Conservation (phyloP, 1,140 invertebrate genomes). For the Aphis craccivora region DNA sequence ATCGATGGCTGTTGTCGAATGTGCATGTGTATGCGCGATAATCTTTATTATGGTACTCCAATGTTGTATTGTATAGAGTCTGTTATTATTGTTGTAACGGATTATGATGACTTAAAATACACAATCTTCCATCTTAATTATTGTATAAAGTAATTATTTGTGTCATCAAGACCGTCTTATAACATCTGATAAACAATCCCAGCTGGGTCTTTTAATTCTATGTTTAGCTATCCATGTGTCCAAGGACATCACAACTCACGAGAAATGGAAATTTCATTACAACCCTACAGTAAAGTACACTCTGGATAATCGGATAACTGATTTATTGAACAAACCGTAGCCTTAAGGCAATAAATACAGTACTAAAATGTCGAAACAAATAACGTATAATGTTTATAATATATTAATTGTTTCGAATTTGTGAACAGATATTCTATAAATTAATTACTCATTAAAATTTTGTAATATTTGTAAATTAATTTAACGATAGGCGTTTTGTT, state of each 20-base stretch:
- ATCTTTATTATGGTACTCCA: background rate
- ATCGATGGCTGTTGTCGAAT: background rate
- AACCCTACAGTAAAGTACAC: background rate
- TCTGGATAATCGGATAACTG: constrained; percentile 29
- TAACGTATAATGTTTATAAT: background rate
- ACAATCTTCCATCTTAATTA: constrained; percentile 1
- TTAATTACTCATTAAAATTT: background rate
- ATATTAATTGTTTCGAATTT: background rate
- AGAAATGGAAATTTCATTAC: constrained; percentile 15
- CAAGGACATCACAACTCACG: too few species aligned
- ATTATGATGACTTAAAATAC: background rate
- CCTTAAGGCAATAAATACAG: background rate
- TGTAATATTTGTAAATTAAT: background rate
- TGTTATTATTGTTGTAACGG: background rate
- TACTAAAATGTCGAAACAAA: background rate
- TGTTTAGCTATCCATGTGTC: background rate
- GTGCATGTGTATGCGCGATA: background rate
- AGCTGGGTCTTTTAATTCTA: background rate
- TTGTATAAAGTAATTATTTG: background rate
- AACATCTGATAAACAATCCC: constrained; percentile 21
- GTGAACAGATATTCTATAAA: background rate
- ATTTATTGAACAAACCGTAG: background rate
- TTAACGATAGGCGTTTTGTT: background rate
- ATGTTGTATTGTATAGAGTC: background rate
- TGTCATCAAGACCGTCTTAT: background rate